A percentile compares a stretch with the other conserved stretches of the same genome.
Evolutionary conservation across 2,113 vertebrate genomes (phyloP).

Genomic region (Microcebus jonahi): DNA sequence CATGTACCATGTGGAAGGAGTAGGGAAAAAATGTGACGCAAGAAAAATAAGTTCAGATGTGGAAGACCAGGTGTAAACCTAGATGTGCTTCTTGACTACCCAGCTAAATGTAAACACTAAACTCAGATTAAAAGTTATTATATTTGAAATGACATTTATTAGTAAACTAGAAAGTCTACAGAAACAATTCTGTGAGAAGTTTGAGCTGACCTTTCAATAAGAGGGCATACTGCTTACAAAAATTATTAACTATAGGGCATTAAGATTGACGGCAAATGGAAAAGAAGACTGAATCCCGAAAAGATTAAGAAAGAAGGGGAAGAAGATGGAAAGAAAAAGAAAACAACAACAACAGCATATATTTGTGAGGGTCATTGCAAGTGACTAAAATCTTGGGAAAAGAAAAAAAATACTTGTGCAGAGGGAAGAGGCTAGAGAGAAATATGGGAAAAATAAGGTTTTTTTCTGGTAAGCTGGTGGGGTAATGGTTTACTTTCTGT

Average conservation of each 20-base stretch:
- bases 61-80: background rate
- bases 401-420: background rate
- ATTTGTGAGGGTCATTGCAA: background rate
- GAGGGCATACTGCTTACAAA: background rate
- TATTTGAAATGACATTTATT: background rate
- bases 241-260: background rate
- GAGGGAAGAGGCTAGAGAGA: background rate
- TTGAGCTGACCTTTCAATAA: background rate
- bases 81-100: background rate
- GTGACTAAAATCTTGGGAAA: background rate
- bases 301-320: background rate
- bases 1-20: fast-evolving
- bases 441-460: background rate
- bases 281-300: background rate
- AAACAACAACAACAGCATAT: background rate
- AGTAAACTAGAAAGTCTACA: background rate
- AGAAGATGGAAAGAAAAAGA: background rate
- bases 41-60: background rate
- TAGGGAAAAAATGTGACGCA: background rate
- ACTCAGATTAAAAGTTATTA: background rate
- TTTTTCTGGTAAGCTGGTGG: background rate
- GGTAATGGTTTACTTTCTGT: background rate
- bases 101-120: background rate
- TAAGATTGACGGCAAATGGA: background rate
- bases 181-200: background rate